Base-by-base conservation (phyloP, 2,113 vertebrate species). In the Coturnix japonica region DNA sequence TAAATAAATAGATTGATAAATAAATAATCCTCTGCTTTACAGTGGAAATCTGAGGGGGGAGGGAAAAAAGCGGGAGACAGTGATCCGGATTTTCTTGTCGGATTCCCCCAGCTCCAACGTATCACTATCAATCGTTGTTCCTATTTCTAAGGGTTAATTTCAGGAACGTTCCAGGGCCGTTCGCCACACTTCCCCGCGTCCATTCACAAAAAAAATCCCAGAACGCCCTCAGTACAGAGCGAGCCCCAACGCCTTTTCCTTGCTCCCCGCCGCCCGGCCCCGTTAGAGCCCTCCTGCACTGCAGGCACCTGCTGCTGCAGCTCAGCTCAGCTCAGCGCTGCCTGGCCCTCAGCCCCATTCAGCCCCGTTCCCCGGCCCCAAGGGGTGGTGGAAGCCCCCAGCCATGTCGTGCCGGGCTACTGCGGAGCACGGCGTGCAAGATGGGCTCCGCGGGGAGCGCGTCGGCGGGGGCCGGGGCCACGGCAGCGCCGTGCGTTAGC, bases 281-380 rank as follows among this genome's bases (percentile, higher is more conserved):
- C 53, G 51, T 5, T 8, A 53, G 51, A 28, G 51, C 51, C 88
- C 39, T 37, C 11, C 31, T 81, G 16, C 51, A 63, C 86, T 35
- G 74, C 44, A 25, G 91, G 92, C 95, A 95, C 96, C 96, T 95
- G 95, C 94, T 92, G 91, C 91, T 94, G 95, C 53, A 30, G 28
- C 53, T 54, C 53, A 30, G 53, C 26, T 37, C 37, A 37, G 37
- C 37, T 10, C 37, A 16, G 26, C 51, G 25, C 25, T 53, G 25
- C 26, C 28, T 14, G 25, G 26, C 53, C 28, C 28, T 54, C 53
- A 30, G 53, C 26, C 53, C 49, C 49, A 4, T 9, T 51, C 23
- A 13, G 49, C 22, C 49, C 51, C 51, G 26, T 18, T 54, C 16
- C 53, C 28, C 53, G 14, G 49, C 49, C 25, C 25, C 25, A 7